Conservation (phyloP, 2,113 vertebrate genomes). For the Seriola aureovittata region DNA sequence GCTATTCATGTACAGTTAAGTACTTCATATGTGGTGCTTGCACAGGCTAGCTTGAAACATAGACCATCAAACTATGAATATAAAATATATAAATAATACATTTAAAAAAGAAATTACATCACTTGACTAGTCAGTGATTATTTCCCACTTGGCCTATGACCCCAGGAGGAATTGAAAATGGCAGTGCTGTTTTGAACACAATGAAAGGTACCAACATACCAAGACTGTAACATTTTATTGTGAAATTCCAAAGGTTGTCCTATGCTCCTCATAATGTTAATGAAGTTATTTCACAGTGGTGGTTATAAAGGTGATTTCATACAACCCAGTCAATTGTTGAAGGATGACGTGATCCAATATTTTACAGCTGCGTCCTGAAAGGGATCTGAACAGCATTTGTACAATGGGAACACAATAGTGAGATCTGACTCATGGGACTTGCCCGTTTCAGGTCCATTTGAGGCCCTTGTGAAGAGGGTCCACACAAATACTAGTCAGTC, state of each 20-base stretch:
- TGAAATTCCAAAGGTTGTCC: constrained; percentile 40
- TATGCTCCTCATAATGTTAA: neutral
- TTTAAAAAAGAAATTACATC: neutral
- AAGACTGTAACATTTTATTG: neutral
- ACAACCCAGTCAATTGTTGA: neutral
- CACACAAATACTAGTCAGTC: neutral
- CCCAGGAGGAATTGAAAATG: neutral
- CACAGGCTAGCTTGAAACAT: too few species aligned
- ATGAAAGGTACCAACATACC: neutral
- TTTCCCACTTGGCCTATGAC: neutral
- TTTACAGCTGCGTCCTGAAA: constrained; percentile 15
- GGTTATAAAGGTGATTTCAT: neutral
- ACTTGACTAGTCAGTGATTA: neutral
- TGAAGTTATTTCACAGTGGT: neutral
- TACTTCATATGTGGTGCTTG: too few species aligned
- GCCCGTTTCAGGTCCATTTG: constrained; percentile 10
- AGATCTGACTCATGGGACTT: constrained; percentile 67
- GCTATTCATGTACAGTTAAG: too few species aligned
- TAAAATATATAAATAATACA: neutral
- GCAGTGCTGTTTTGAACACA: neutral
- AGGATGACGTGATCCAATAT: neutral
- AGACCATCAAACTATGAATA: neutral
- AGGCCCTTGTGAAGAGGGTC: neutral
- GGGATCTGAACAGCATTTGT: constrained; percentile 6
- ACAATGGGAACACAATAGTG: constrained; percentile 38